Conservation (phyloP, 2,888 invertebrate genomes). For the Euplagia quadripunctaria region DNA sequence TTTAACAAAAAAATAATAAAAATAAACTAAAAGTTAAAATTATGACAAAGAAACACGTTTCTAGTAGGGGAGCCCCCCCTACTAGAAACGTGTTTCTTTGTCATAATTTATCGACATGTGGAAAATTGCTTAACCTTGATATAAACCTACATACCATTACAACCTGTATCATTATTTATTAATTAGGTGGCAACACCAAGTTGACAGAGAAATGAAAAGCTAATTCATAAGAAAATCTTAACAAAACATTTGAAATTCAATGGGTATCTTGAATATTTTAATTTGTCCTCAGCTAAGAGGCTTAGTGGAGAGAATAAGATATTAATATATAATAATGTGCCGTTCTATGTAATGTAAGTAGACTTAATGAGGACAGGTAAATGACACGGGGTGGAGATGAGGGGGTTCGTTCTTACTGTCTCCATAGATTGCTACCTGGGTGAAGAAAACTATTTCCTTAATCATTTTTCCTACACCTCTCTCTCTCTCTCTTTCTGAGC, state of each 20-base stretch:
- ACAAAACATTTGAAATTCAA: neutral
- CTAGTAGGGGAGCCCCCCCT: no score
- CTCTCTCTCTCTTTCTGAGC: no score
- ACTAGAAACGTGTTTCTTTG: no score
- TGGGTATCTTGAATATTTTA: slow-evolving; percentile 15
- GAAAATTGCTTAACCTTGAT: no score
- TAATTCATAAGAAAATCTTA: slow-evolving; percentile 3
- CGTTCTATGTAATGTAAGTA: slow-evolving; percentile 55
- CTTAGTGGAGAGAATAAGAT: slow-evolving; percentile 25
- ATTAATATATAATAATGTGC: slow-evolving; percentile 37
- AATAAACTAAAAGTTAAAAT: no score
- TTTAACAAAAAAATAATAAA: no score
- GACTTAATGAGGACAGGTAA: slow-evolving; percentile 81
- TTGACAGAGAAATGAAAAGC: neutral
- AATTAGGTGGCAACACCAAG: neutral
- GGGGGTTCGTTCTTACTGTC: slow-evolving; percentile 47
- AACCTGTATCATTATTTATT: neutral
- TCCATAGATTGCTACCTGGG: slow-evolving; percentile 11
- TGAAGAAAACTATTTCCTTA: neutral
- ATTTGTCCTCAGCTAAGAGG: slow-evolving; percentile 24
- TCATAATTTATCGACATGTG: no score
- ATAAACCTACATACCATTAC: no score
- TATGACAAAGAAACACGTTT: no score
- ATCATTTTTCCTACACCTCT: no score
- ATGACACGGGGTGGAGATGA: slow-evolving; percentile 68